Base-by-base conservation (phyloP, 2,888 invertebrate genomes). In the Megastigmus dorsalis region DNA sequence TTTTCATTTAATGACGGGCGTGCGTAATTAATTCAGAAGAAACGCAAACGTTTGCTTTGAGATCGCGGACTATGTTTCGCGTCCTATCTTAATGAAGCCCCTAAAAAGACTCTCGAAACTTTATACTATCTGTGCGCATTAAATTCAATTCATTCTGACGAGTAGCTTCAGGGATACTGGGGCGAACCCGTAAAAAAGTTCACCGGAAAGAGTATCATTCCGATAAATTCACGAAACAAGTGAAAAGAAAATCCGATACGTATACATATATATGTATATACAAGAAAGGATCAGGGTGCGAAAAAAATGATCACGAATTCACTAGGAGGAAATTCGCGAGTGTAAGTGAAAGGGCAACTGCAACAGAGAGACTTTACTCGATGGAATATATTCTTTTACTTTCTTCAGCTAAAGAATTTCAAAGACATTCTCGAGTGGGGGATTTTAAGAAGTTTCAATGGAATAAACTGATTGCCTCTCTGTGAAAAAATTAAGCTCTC, bases 41-140 rank as follows among this genome's bases (percentile, higher is more conserved):
- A 66, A 55, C 33, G 41, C 43, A 67, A 67, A 55, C 48, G 33
- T 57, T 68, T 57, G 33, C 57, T 68, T 33, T 33, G 36, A 36
- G 36, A 48, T 15, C 23, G 33, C 33, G 43, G 55, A 67, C n/a
- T n/a, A n/a, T 57, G 30, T 67, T 45, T 43, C 18, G 3, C 26
- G 28, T 54, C 57, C 57, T 36, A 57, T 67, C 38, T 41, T 54
- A 30, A 66, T 41, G 55, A 66, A 66, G 30, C 33, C 43, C 43
- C 20, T 57, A n/a, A 57, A 45, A 57, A 67, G 15, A 4, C 20
- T 57, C 67, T 55, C 20, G 23, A 67, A 68, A 57, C 48, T 68
- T 28, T 33, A 28, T 30, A 18, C 52, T n/a, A 6, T 23, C 13
- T n/a, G 10, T 23, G 0, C 36, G 0, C 36, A 48, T 23, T 36